Base-by-base conservation (phyloP, 2,888 invertebrate genomes). In the Agrilus cyanescens region DNA sequence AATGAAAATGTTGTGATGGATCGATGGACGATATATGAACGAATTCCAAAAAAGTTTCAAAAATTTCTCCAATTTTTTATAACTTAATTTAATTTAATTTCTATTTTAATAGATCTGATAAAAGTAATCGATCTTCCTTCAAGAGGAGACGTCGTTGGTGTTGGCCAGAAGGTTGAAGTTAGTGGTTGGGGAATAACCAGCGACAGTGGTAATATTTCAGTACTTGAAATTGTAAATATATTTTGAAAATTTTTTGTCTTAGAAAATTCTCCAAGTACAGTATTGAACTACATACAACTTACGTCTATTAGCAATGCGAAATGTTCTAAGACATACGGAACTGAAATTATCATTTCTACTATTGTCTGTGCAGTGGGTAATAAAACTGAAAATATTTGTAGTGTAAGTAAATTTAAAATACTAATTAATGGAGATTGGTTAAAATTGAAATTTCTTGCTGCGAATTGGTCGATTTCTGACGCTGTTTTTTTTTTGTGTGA, bases 351-450 rank as follows among this genome's bases (percentile, higher is more conserved):
- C 14, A 43, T 48, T 16, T 10, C 18, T 32, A 54, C 54, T 25
- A 20, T 60, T 12, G 60, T 60, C 50, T 46, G 46, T 32, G 37
- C 36, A 8, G n/a, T 14, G 4, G 56, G 54, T 13, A 32, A 44
- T 14, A 50, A 50, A 16, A 45, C 47, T 18, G 49, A 54, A 37
- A 54, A 55, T 44, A 54, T 57, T 16, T 61, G 59, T 53, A 55
- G 52, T 36, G 60, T 58, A 50, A 52, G 57, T 48, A 20, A 16
- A 25, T 10, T 25, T 25, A 25, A 25, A 25, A 18, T 18, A 4
- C 5, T 18, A 18, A 18, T n/a, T n/a, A n/a, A n/a, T n/a, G n/a
- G n/a, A n/a, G n/a, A n/a, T n/a, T n/a, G n/a, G n/a, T n/a, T n/a
- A n/a, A n/a, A n/a, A n/a, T n/a, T n/a, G n/a, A n/a, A n/a, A n/a